Base-by-base conservation (phyloP, 2,888 invertebrate species). In the Acleris emargana region DNA sequence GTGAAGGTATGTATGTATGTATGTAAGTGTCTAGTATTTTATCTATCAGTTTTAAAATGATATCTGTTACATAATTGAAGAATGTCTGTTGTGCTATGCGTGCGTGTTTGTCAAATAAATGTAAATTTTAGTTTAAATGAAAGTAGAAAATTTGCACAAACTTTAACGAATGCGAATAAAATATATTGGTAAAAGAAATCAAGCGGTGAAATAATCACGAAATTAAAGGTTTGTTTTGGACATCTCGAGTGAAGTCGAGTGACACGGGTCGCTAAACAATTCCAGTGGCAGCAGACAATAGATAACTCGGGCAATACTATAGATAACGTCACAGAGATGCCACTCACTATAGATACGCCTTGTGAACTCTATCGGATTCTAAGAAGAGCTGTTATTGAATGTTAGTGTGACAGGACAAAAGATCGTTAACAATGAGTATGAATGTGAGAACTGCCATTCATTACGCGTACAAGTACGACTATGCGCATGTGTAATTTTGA, bases 211-310 rank as follows among this genome's bases (percentile, higher is more conserved):
- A 42, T 54, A 54, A 20, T 32, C 22, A 25, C 5, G n/a, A 38
- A 45, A 16, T 45, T 17, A 7, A 16, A 43, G 11, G 20, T 51
- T 20, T 58, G 63, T 32, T 20, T 22, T 18, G 47, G 57, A 62
- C 57, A 51, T 13, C n/a, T 17, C n/a, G n/a, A 45, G 57, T 58
- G 62, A 58, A 18, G 32, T 17, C n/a, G n/a, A 45, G 57, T 58
- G 62, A 58, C 25, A 45, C 7, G 62, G 58, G 58, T 58, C 52
- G 38, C 45, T 50, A 59, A 51, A 51, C 62, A 49, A 16, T 62
- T 11, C 18, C 25, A 13, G 25, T 25, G 55, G 50, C 50, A 62
- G 55, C 22, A 53, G n/a, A 61, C 53, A 53, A 53, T 42, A 3
- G 54, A 2, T 16, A 6, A 7, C 42, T 54, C 20, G 54, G 22